phyloP scores from a whole-genome alignment of 2,888 invertebrate species.

The Petrophora chlorosata region DNA sequence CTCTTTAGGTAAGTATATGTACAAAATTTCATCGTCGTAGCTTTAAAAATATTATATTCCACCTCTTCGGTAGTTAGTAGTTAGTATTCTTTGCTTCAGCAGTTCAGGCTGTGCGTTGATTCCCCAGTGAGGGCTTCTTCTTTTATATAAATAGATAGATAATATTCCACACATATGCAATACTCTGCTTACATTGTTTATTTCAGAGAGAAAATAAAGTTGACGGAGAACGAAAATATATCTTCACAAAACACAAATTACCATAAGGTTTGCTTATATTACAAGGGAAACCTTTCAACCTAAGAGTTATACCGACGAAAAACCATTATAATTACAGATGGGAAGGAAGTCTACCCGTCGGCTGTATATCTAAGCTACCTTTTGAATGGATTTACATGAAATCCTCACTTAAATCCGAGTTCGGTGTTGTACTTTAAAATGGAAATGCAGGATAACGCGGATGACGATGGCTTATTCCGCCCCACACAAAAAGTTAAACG shows the following conservation, averaged over 20 bases:
- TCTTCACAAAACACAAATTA: slow-evolving; percentile 13
- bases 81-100: too few relatives aligned
- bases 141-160: too few relatives aligned
- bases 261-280: slow-evolving; percentile 20
- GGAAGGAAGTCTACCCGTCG: slow-evolving; percentile 40
- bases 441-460: slow-evolving; percentile 62
- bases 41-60: too few relatives aligned
- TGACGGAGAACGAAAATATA: slow-evolving; percentile 13
- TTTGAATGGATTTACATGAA: slow-evolving; percentile 51
- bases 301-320: slow-evolving; percentile 26
- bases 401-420: slow-evolving; percentile 52
- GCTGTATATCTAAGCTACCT: slow-evolving; percentile 45
- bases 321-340: slow-evolving; percentile 42
- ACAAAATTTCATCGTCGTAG: too few relatives aligned
- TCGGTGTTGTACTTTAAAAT: slow-evolving; percentile 58
- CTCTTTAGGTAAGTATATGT: too few relatives aligned
- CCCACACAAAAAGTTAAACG: slow-evolving; percentile 54
- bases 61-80: too few relatives aligned
- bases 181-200: neutral
- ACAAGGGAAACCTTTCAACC: slow-evolving; percentile 34
- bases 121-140: too few relatives aligned
- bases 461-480: slow-evolving; percentile 56
- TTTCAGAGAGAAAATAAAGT: slow-evolving; percentile 4
- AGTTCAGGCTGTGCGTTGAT: too few relatives aligned
- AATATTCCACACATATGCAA: too few relatives aligned